Percentiles rank a stretch among this genome's conserved stretches.
Conservation (phyloP, 1,140 invertebrate species). For the Platyura marginata region DNA sequence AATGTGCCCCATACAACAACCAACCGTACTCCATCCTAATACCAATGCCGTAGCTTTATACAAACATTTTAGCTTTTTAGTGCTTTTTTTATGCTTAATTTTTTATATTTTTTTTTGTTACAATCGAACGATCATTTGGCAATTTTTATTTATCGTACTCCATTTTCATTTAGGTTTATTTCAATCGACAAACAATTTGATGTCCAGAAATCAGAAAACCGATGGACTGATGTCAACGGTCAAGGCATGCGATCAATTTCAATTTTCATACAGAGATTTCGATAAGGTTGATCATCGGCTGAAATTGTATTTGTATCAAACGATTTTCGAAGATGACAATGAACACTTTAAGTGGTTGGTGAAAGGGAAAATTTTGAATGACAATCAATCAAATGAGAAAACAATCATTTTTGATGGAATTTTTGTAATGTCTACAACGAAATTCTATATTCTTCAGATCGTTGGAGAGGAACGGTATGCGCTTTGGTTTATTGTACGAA, state of each 20-base stretch:
- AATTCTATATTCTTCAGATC: conserved; percentile 32
- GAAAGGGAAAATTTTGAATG: conserved; percentile 28
- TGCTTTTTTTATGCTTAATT: too few relatives aligned
- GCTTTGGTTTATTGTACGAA: neutral
- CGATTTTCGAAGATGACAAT: conserved; percentile 31
- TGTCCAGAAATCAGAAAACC: conserved; percentile 18
- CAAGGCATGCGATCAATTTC: conserved; percentile 14
- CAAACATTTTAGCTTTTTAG: too few relatives aligned
- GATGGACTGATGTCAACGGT: conserved; percentile 9
- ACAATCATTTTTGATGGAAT: conserved; percentile 24
- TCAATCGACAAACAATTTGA: conserved; percentile 19
- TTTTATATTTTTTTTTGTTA: neutral
- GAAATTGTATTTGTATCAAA: conserved; percentile 33
- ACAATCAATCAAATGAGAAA: conserved; percentile 8
- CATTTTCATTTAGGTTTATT: conserved; percentile 11
- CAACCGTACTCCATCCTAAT: too few relatives aligned
- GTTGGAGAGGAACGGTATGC: conserved; percentile 19
- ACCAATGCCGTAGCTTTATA: too few relatives aligned
- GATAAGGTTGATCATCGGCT: conserved; percentile 34
- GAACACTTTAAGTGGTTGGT: conserved; percentile 33
- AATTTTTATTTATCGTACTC: too few relatives aligned
- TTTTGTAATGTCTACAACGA: conserved; percentile 31
- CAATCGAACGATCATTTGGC: neutral
- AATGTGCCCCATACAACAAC: too few relatives aligned
- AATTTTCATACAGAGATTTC: conserved; percentile 36